Conservation (phyloP, 2,888 invertebrate genomes). For the Leuctra nigra region DNA sequence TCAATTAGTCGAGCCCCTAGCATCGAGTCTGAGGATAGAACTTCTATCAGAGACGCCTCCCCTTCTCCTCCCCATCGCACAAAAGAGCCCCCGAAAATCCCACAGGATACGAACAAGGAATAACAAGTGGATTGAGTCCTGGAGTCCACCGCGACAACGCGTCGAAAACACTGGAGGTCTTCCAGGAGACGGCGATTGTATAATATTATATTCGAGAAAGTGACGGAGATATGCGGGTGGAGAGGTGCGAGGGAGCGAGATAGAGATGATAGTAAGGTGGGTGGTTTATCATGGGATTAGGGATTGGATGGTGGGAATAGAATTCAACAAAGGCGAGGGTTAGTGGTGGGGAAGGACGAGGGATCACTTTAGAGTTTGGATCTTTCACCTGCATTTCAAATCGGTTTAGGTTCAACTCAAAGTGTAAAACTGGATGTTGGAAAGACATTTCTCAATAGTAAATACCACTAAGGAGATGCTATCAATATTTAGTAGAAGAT, state of each 20-base stretch:
- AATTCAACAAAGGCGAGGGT: conserved; percentile 14
- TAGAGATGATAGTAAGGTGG: neutral
- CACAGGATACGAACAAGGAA: conserved; percentile 19
- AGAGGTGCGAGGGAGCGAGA: neutral
- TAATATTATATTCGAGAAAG: conserved; percentile 5
- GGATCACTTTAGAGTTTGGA: too few relatives aligned
- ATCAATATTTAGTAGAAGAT: too few relatives aligned
- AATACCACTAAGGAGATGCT: too few relatives aligned
- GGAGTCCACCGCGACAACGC: neutral
- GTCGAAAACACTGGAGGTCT: conserved; percentile 4
- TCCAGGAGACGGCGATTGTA: neutral
- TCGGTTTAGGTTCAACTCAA: too few relatives aligned
- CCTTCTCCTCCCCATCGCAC: neutral
- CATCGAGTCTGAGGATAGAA: neutral
- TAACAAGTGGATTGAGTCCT: conserved; percentile 24
- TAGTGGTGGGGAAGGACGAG: neutral
- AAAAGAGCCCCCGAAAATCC: conserved; percentile 21
- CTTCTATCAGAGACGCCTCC: conserved; percentile 4
- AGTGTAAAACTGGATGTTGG: too few relatives aligned
- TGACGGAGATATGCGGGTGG: neutral
- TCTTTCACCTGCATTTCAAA: too few relatives aligned
- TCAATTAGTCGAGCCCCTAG: conserved; percentile 17
- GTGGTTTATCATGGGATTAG: neutral
- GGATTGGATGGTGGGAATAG: conserved; percentile 1
- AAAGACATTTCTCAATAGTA: too few relatives aligned